Percentiles rank a stretch among this genome's conserved stretches.
These are phyloP conservation scores for Scolopax bukidnonensis DNA, from an alignment of 2,797 vertebrate genomes.

Conservation along the genomic window DNA sequence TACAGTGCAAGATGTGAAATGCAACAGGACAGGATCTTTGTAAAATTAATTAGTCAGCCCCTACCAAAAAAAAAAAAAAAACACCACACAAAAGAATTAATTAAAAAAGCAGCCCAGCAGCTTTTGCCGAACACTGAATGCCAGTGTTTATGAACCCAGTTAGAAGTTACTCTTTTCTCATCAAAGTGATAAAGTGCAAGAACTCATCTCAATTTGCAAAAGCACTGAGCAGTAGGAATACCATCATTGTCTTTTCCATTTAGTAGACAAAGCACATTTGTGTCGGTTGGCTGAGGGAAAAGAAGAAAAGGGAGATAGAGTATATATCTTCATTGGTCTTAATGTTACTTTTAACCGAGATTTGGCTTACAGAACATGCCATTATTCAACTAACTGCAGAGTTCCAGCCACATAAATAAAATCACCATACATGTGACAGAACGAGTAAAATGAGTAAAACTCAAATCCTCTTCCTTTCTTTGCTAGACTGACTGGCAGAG, in stretches of 20 bases:
- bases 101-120: neutral
- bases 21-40: neutral
- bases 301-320: neutral
- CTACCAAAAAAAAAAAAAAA: neutral
- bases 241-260: neutral
- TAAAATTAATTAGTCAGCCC: neutral
- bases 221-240: neutral
- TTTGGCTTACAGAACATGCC: neutral
- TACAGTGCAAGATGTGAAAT: neutral
- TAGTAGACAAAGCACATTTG: neutral
- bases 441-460: neutral
- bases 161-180: neutral
- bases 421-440: neutral
- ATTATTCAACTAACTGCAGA: neutral
- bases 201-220: neutral
- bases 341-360: neutral
- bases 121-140: neutral
- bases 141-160: neutral
- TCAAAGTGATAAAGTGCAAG: neutral
- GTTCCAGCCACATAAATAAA: neutral
- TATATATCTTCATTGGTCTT: neutral
- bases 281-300: neutral
- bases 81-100: neutral
- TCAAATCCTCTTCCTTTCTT: neutral
- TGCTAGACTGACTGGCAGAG: neutral